phyloP scores from a whole-genome alignment of 2,113 vertebrate genomes.

The Odobenus rosmarus region DNA sequence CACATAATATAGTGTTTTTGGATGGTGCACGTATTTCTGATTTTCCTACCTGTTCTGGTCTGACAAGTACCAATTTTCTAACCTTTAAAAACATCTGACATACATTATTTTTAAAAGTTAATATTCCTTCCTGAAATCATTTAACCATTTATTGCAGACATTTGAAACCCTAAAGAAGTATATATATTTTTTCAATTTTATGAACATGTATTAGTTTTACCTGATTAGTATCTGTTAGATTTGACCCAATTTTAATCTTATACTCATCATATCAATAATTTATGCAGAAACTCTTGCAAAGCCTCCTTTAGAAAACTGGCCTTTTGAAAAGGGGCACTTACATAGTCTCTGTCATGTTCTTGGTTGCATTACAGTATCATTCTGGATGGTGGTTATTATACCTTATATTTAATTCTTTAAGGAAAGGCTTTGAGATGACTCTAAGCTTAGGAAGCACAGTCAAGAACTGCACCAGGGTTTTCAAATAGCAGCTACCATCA shows the following conservation, averaged over 20 bases:
- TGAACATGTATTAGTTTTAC: constrained; percentile 54
- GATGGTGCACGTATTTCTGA: constrained; percentile 4
- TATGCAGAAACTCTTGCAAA: constrained; percentile 51
- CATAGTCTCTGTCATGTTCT: neutral
- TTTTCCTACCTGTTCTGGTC: constrained; percentile 36
- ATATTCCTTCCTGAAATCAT: constrained; percentile 52
- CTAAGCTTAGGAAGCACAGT: neutral
- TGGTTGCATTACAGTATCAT: neutral
- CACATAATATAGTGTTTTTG: constrained; percentile 50
- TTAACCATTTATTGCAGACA: constrained; percentile 57
- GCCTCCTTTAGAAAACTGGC: neutral
- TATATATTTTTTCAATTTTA: constrained; percentile 11
- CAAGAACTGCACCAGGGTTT: neutral
- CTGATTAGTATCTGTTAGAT: constrained; percentile 36
- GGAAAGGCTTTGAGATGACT: neutral
- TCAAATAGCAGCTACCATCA: neutral
- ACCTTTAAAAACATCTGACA: constrained; percentile 60
- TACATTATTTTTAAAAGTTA: constrained; percentile 69
- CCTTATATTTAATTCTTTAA: constrained; percentile 22
- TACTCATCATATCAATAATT: constrained; percentile 35
- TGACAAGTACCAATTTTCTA: constrained; percentile 75
- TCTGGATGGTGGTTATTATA: neutral
- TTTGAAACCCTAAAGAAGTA: constrained; percentile 53
- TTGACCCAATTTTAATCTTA: constrained; percentile 50
- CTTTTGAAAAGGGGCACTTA: neutral